Evolutionary conservation across 2,797 vertebrate species (phyloP), one percentile per base, ranked within the genome.

Genomic region (Sebastes diploproa): DNA sequence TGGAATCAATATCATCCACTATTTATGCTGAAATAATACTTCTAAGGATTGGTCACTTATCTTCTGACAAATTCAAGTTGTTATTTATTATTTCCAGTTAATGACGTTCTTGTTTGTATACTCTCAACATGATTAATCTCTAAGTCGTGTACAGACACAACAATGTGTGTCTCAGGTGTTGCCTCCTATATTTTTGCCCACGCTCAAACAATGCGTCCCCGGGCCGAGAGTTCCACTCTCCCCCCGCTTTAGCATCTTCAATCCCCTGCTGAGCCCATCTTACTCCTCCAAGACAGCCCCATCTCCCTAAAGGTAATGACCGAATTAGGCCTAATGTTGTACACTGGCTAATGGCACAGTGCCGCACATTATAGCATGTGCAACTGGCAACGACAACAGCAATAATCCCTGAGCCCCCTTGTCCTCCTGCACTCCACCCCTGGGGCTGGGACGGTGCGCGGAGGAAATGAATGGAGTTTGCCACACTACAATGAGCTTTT

Each of bases 311-410:
- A 96, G 95, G 95, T 96, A 96, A 96, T 95, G 94, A 95, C 95
- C 95, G 94, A 96, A 96, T 96, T 96, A 96, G 95, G 92, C 94
- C 95, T 96, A 95, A 96, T 96, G 95, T 96, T 95, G 95, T 95
- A 95, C 95, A 94, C 94, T 92, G 92, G 95, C 95, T 96, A 96
- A 96, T 96, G 96, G 95, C 94, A 93, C 92, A 93, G 85, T 81
- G 90, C 86, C 78, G 89, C 93, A 95, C 95, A 96, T 96, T 96
- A 96, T 88, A 93, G 94, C 91, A 93, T 95, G 95, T 93, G 93
- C 94, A 91, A 94, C 94, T 95, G 94, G 93, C 93, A 94, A 95
- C 92, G 87, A 94, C 93, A 91, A 94, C 93, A 94, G 90, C 92
- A 94, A 94, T 95, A 95, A 95, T 95, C 94, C 93, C 92, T 85